Evolutionary conservation across 2,797 vertebrate species (phyloP).

Genomic region (Hybognathus amarus): DNA sequence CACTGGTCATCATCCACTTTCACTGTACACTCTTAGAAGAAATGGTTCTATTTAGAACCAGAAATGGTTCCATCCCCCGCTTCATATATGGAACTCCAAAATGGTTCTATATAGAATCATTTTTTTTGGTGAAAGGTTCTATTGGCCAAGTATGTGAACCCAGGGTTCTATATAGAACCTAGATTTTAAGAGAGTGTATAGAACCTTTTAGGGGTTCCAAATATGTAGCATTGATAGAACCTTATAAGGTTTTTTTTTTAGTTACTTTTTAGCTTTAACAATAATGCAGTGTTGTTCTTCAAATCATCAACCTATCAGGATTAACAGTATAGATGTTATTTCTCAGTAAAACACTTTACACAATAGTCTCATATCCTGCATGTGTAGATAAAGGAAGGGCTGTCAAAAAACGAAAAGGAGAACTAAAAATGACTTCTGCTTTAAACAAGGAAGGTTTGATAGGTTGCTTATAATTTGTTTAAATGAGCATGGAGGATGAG

Average conservation of each 20-base stretch:
- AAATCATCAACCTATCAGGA: background rate
- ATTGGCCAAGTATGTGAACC: too few relatives aligned
- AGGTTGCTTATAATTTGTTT: background rate
- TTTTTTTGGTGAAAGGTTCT: too few relatives aligned
- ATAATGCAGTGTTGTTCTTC: background rate
- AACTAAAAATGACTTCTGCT: background rate
- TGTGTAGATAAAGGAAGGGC: background rate
- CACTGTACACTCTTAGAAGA: background rate
- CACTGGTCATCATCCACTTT: background rate
- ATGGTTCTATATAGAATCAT: too few relatives aligned
- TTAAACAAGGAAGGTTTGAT: background rate
- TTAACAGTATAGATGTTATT: background rate
- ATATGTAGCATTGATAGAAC: too few relatives aligned
- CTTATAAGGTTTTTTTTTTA: too few relatives aligned
- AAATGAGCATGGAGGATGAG: background rate
- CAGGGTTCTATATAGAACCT: too few relatives aligned
- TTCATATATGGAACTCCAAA: too few relatives aligned
- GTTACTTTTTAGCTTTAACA: too few relatives aligned
- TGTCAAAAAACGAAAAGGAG: background rate
- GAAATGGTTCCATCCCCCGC: too few relatives aligned
- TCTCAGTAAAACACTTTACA: background rate
- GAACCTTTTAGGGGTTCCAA: too few relatives aligned
- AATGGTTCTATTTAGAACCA: too few relatives aligned
- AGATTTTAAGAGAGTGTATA: too few relatives aligned
- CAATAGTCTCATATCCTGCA: background rate